phyloP scores from a whole-genome alignment of 2,113 vertebrate genomes.

The Dinomys branickii region DNA sequence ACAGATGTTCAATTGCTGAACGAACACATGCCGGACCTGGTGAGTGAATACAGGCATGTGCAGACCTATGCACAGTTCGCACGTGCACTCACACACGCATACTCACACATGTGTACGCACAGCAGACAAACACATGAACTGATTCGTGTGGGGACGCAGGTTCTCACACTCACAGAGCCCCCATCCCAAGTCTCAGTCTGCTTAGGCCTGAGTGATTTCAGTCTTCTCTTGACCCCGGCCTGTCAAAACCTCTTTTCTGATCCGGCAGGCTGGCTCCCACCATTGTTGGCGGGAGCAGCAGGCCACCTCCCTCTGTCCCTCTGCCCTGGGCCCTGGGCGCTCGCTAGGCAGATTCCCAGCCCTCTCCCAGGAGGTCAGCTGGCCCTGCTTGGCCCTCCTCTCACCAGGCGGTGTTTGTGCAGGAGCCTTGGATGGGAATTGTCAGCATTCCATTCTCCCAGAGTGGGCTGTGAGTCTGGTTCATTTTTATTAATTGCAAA shows the following conservation, averaged over 20 bases:
- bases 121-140: background rate
- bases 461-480: slow-evolving; percentile 70
- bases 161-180: background rate
- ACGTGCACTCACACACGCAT: background rate
- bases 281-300: slow-evolving; percentile 1
- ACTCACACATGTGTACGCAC: background rate
- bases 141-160: background rate
- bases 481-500: slow-evolving; percentile 75
- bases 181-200: background rate
- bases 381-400: slow-evolving; percentile 51
- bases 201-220: background rate
- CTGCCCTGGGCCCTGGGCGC: background rate
- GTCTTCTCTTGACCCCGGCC: background rate
- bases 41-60: background rate
- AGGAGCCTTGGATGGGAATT: slow-evolving; percentile 76
- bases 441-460: slow-evolving; percentile 74
- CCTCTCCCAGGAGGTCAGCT: background rate
- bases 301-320: background rate
- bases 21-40: background rate
- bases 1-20: background rate
- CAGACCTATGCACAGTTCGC: accelerated
- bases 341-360: slow-evolving; percentile 62
- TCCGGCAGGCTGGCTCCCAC: background rate
- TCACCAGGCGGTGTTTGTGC: slow-evolving; percentile 4
- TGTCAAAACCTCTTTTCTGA: slow-evolving; percentile 51